These are phyloP conservation scores for Oncorhynchus keta DNA, from an alignment of 2,113 vertebrate genomes.

Conservation along the genomic window DNA sequence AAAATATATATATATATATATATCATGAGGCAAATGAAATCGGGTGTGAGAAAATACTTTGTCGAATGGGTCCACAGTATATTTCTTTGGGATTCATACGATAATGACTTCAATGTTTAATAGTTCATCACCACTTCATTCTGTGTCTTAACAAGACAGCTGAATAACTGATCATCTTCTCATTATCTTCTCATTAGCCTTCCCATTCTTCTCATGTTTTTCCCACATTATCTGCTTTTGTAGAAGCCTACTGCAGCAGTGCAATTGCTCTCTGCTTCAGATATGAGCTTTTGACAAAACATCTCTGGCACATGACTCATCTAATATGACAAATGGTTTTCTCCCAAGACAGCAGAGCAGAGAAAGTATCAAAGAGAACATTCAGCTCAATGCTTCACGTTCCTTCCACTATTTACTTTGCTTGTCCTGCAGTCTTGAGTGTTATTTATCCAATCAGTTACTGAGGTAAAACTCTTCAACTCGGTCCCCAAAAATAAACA, in stretches of 20 bases:
- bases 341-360: slow-evolving; percentile 24
- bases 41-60: background rate
- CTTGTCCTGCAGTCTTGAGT: slow-evolving; percentile 16
- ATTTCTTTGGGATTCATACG: background rate
- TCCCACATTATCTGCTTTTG: slow-evolving; percentile 61
- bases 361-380: slow-evolving; percentile 71
- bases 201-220: slow-evolving; percentile 56
- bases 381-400: slow-evolving; percentile 49
- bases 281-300: slow-evolving; percentile 1
- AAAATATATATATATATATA: background rate
- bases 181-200: slow-evolving; percentile 68
- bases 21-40: background rate
- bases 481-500: slow-evolving; percentile 2
- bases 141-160: slow-evolving; percentile 65
- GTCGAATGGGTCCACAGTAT: background rate
- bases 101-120: slow-evolving; percentile 40
- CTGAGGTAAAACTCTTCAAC: slow-evolving; percentile 20
- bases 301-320: slow-evolving; percentile 18
- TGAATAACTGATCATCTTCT: slow-evolving; percentile 67
- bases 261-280: slow-evolving; percentile 8
- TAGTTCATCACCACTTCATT: slow-evolving; percentile 57
- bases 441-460: slow-evolving; percentile 68
- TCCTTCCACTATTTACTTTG: slow-evolving; percentile 48
- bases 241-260: background rate
- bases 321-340: slow-evolving; percentile 54